Percentiles rank a stretch among this genome's conserved stretches.
Conservation (phyloP, 2,797 vertebrate species). For the Macropus fuliginosus region DNA sequence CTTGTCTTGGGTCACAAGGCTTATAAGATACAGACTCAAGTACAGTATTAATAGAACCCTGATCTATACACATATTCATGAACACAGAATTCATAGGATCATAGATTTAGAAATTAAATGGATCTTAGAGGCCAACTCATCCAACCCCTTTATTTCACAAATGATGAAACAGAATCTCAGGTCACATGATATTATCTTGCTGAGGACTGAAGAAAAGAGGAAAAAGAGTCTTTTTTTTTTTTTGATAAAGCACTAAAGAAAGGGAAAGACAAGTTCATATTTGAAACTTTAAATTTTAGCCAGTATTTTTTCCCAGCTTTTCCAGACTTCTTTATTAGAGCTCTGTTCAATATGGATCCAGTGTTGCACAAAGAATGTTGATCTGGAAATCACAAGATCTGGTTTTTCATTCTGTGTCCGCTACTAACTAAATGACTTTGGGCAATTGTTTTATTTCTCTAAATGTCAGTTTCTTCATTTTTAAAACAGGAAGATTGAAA, state of each 20-base stretch:
- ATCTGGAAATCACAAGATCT: background rate
- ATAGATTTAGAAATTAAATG: background rate
- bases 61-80: background rate
- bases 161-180: background rate
- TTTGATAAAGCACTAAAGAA: background rate
- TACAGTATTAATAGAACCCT: background rate
- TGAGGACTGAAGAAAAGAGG: background rate
- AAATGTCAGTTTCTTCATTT: background rate
- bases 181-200: background rate
- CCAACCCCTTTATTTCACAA: background rate
- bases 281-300: background rate
- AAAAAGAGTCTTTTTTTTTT: background rate
- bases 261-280: background rate
- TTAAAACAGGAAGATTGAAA: background rate
- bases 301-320: background rate
- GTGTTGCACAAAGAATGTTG: background rate
- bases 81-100: background rate
- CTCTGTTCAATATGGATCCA: background rate
- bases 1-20: background rate
- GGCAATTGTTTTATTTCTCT: background rate
- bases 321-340: background rate
- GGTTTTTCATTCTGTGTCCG: background rate
- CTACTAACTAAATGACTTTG: background rate
- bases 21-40: background rate
- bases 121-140: background rate